A percentile compares a stretch with the other conserved stretches of the same genome.
Conservation (phyloP, 2,888 invertebrate genomes). For the Pediacus dermestoides region DNA sequence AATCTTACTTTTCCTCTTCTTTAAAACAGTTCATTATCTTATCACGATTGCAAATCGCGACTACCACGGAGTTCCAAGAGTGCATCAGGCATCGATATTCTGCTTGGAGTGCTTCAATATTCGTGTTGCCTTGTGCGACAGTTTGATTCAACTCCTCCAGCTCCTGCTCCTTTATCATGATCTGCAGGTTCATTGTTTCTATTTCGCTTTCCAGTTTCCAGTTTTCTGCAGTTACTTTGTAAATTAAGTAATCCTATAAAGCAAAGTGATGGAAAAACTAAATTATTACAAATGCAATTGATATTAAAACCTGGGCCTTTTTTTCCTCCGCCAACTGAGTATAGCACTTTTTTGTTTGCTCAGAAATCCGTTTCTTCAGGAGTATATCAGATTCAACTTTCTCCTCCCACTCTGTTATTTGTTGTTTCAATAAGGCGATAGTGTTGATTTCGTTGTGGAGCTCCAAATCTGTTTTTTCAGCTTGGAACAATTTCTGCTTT, state of each 20-base stretch:
- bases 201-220: conserved; percentile 67
- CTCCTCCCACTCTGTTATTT: conserved; percentile 61
- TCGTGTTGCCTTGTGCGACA: conserved; percentile 67
- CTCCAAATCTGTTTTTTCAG: conserved; percentile 53
- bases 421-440: conserved; percentile 54
- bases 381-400: conserved; percentile 62
- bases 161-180: conserved; percentile 62
- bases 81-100: conserved; percentile 68
- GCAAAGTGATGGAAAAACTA: neutral
- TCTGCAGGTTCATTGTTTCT: conserved; percentile 61
- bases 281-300: no score
- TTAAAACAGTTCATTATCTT: conserved; percentile 60
- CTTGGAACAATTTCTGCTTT: conserved; percentile 35
- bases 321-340: conserved; percentile 56
- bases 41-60: conserved; percentile 67
- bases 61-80: conserved; percentile 72
- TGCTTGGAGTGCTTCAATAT: conserved; percentile 66
- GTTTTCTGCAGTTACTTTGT: conserved; percentile 65
- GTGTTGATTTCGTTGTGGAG: conserved; percentile 58
- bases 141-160: conserved; percentile 57
- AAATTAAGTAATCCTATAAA: conserved; percentile 65
- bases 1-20: conserved; percentile 52
- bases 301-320: conserved; percentile 49
- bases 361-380: conserved; percentile 62
- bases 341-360: conserved; percentile 61